These are phyloP conservation scores for Cydia pomonella DNA, from an alignment of 1,140 invertebrate genomes.

Conservation along the genomic window DNA sequence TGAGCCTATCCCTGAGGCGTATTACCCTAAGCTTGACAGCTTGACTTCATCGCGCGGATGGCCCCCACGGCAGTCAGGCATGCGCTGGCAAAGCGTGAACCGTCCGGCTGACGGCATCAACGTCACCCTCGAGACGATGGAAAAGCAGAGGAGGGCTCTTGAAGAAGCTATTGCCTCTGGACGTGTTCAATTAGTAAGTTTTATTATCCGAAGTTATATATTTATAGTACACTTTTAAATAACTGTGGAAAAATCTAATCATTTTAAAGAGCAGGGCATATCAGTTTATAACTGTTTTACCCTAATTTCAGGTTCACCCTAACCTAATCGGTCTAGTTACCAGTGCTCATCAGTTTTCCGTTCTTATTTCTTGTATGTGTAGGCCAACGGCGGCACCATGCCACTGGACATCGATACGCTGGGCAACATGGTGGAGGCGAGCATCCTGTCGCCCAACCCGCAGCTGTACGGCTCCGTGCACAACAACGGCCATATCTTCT, in stretches of 20 bases:
- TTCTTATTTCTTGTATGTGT: constrained; percentile 34
- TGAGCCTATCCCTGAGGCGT: constrained; percentile 80
- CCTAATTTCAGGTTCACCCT: too few species aligned
- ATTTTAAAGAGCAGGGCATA: too few species aligned
- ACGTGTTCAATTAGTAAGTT: constrained; percentile 52
- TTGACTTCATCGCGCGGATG: constrained; percentile 80
- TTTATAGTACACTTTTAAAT: constrained; percentile 19
- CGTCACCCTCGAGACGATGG: constrained; percentile 81
- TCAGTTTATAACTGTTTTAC: too few species aligned
- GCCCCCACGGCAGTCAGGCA: constrained; percentile 79
- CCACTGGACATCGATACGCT: constrained; percentile 83
- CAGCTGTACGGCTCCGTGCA: constrained; percentile 84
- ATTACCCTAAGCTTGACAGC: constrained; percentile 83
- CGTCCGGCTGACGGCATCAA: constrained; percentile 80
- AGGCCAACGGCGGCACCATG: constrained; percentile 73
- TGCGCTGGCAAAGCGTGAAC: constrained; percentile 75
- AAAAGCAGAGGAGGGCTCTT: constrained; percentile 82
- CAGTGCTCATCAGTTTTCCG: not conserved
- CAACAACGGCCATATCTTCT: constrained; percentile 84
- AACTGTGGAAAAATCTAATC: too few species aligned
- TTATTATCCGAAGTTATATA: not conserved
- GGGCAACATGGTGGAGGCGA: constrained; percentile 84
- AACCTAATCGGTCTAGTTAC: too few species aligned
- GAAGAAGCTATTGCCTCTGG: constrained; percentile 84
- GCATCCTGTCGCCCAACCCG: constrained; percentile 80